Conservation (phyloP, 2,888 invertebrate species). For the Melieria crassipennis region DNA sequence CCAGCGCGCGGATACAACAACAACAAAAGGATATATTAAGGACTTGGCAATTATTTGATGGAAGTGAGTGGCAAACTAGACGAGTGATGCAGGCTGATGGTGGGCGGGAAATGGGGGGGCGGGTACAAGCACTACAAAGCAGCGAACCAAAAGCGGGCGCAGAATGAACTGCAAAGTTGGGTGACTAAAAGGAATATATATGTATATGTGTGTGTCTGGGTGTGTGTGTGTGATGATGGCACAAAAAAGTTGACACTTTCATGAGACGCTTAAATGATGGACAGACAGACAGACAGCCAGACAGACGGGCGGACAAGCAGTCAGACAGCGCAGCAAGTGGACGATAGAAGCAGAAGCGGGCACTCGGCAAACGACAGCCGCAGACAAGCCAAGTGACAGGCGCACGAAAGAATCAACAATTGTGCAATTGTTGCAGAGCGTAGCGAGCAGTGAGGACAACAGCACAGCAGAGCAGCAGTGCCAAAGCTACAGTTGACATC, state of each 20-base stretch:
- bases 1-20: conserved; percentile 4
- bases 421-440: no score
- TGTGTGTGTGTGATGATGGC: no score
- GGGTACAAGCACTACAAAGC: conserved; percentile 8
- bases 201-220: no score
- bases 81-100: neutral
- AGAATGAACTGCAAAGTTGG: neutral
- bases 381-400: neutral
- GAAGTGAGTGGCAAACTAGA: conserved; percentile 1
- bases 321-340: neutral
- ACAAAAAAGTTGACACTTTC: conserved; percentile 58
- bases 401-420: conserved; percentile 12
- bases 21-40: conserved; percentile 17
- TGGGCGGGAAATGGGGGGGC: neutral
- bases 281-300: neutral
- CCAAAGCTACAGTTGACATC: no score
- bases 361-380: no score
- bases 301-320: neutral
- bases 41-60: conserved; percentile 15
- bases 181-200: no score
- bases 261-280: conserved; percentile 60
- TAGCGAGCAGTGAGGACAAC: no score
- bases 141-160: neutral
- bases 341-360: neutral
- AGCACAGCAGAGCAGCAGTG: no score